A percentile compares a stretch with the other conserved stretches of the same genome.
phyloP scores from a whole-genome alignment of 2,888 invertebrate genomes.

The Mythimna ferrago region DNA sequence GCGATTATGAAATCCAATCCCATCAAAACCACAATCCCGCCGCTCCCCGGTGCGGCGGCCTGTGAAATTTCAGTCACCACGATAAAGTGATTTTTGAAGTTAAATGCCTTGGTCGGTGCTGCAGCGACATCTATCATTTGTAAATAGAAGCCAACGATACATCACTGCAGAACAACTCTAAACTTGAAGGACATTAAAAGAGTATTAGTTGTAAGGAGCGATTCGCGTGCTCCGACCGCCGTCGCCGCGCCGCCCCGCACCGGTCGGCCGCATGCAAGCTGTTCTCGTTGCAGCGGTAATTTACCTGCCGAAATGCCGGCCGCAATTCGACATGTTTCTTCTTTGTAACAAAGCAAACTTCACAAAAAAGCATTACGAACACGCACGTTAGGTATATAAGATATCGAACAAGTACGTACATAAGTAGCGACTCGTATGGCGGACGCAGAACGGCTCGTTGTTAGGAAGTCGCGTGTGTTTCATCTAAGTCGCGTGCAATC shows the following conservation, averaged over 20 bases:
- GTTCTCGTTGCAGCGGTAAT: constrained; percentile 25
- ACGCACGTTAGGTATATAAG: constrained; percentile 22
- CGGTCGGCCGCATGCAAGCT: constrained; percentile 26
- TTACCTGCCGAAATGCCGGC: constrained; percentile 9
- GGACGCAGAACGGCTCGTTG: neutral
- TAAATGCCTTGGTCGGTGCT: no score
- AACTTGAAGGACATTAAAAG: constrained; percentile 43
- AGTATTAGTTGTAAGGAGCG: constrained; percentile 47
- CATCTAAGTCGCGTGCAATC: constrained; percentile 38
- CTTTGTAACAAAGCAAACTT: constrained; percentile 10
- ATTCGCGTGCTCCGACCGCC: constrained; percentile 46
- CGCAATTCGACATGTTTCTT: constrained; percentile 20
- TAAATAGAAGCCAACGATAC: constrained; percentile 7
- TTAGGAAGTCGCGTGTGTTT: constrained; percentile 24
- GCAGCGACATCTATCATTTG: neutral
- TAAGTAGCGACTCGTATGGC: neutral
- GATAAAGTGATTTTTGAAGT: no score
- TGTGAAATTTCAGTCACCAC: no score
- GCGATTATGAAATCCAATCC: no score
- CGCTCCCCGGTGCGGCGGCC: no score
- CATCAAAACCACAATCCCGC: no score
- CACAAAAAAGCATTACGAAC: constrained; percentile 14
- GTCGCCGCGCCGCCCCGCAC: neutral
- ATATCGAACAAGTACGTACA: neutral
- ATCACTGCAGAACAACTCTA: constrained; percentile 1